These are phyloP conservation scores for Helogale parvula DNA, from an alignment of 2,113 vertebrate genomes.

Conservation along the genomic window DNA sequence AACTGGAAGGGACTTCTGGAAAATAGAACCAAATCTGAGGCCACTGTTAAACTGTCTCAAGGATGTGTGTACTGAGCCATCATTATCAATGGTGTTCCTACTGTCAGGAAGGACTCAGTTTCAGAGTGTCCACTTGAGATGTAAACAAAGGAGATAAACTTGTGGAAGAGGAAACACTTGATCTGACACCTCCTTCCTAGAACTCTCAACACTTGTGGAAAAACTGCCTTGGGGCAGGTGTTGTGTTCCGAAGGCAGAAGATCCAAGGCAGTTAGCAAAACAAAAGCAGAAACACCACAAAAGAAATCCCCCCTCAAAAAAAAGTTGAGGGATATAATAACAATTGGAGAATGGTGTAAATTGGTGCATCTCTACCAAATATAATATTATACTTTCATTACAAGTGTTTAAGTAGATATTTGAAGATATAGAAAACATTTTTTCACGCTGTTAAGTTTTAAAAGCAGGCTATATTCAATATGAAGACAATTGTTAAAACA, in stretches of 20 bases:
- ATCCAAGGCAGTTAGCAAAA: not conserved
- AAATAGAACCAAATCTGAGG: not conserved
- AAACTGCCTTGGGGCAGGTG: not conserved
- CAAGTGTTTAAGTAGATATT: not conserved
- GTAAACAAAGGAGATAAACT: not conserved
- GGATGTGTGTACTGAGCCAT: not conserved
- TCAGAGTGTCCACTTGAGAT: not conserved
- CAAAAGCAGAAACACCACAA: not conserved
- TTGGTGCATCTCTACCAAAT: not conserved
- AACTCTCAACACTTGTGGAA: not conserved
- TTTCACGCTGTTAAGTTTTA: not conserved
- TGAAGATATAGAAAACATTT: not conserved
- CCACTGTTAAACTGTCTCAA: not conserved
- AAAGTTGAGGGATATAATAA: not conserved
- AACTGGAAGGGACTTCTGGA: not conserved
- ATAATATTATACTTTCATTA: not conserved
- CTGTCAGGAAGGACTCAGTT: not conserved
- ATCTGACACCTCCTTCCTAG: not conserved
- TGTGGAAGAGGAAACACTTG: not conserved
- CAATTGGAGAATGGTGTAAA: not conserved
- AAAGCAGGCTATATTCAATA: not conserved
- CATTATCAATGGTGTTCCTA: rapidly evolving
- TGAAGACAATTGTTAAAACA: not conserved
- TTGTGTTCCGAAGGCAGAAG: not conserved
- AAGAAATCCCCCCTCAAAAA: no score